phyloP scores from a whole-genome alignment of 2,888 invertebrate species.

The Zaprionus obscuricornis region DNA sequence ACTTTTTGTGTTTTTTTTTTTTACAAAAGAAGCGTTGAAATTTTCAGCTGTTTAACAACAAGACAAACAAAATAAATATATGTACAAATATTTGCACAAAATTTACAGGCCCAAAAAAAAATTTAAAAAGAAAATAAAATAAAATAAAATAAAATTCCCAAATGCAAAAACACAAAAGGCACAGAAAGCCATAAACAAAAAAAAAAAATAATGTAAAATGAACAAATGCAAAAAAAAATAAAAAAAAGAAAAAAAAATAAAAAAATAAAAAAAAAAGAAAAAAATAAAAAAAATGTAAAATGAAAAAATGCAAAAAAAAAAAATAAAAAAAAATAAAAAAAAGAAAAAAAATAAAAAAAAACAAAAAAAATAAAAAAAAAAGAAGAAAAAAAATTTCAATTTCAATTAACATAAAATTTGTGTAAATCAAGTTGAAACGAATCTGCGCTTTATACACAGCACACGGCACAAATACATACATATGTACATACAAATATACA shows the following conservation, averaged over 20 bases:
- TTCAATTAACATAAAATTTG: slow-evolving; percentile 61
- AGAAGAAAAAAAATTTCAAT: slow-evolving; percentile 30
- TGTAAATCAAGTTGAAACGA: slow-evolving; percentile 40
- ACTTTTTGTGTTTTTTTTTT: too few relatives aligned
- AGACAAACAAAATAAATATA: background rate
- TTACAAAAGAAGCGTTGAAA: too few relatives aligned
- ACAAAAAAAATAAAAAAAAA: slow-evolving; percentile 22
- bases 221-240: background rate
- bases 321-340: background rate
- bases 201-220: slow-evolving; percentile 17
- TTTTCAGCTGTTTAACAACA: too few relatives aligned
- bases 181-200: background rate
- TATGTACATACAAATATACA: slow-evolving; percentile 28
- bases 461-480: slow-evolving; percentile 13
- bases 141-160: slow-evolving; percentile 11
- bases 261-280: slow-evolving; percentile 12
- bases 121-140: background rate
- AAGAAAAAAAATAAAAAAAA: slow-evolving; percentile 10
- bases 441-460: slow-evolving; percentile 24
- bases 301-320: slow-evolving; percentile 1
- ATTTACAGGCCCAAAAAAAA: slow-evolving; percentile 18
- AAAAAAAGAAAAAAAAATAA: background rate
- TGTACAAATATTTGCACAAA: slow-evolving; percentile 55
- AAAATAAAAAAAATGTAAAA: too few relatives aligned
- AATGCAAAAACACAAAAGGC: background rate